Evolutionary conservation across 2,113 vertebrate species (phyloP).

Genomic region (Ranitomeya variabilis): DNA sequence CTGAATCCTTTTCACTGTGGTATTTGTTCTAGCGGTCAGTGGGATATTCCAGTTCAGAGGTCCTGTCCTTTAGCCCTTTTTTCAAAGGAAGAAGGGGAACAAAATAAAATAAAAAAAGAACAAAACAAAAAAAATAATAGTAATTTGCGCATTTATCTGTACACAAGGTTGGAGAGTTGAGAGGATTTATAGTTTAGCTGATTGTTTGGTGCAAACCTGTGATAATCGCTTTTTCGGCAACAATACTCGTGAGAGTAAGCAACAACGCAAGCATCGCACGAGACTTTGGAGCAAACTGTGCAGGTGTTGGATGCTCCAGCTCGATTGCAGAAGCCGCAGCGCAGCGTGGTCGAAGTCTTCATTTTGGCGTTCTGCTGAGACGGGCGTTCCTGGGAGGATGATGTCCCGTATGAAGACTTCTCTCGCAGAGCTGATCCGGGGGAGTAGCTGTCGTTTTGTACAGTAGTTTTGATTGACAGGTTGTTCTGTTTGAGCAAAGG

Average conservation of each 20-base stretch:
- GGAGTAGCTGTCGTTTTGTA: conserved; percentile 67
- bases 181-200: conserved; percentile 93
- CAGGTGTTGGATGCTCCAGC: conserved; percentile 89
- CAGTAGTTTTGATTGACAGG: conserved; percentile 69
- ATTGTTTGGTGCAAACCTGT: conserved; percentile 91
- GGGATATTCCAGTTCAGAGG: conserved; percentile 45
- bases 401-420: conserved; percentile 71
- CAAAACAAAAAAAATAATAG: background rate
- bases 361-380: conserved; percentile 72
- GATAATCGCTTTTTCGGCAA: conserved; percentile 88
- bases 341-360: conserved; percentile 74
- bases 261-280: conserved; percentile 88
- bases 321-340: conserved; percentile 96
- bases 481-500: conserved; percentile 72
- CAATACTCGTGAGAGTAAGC: conserved; percentile 91
- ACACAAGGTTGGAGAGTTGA: conserved; percentile 90
- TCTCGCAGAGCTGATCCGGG: conserved; percentile 66
- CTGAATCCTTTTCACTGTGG: conserved; percentile 40
- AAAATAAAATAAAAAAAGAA: background rate
- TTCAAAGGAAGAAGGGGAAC: background rate
- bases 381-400: conserved; percentile 83
- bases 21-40: conserved; percentile 60
- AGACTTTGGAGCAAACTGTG: conserved; percentile 95
- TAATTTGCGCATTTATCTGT: conserved; percentile 76
- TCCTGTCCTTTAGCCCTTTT: conserved; percentile 69